Evolutionary conservation across 2,888 invertebrate genomes (phyloP), one percentile per base, ranked within the genome.

Genomic region (Macroteleia sp.): DNA sequence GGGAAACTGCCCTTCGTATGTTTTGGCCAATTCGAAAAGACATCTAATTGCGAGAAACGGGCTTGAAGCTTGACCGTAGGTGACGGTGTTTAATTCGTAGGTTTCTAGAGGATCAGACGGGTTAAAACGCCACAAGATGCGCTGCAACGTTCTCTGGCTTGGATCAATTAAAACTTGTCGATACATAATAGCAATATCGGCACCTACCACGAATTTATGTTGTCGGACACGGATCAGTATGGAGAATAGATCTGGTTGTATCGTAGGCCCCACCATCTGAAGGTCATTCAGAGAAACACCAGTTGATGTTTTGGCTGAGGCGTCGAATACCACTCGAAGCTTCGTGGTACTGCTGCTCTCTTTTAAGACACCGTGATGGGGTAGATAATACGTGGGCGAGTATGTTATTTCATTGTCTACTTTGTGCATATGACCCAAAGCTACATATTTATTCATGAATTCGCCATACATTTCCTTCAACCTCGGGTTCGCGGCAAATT

Each of bases 271-370:
- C 12, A 44, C 25, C 44, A 44, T 44, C 16, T 39, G 39, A 9
- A 39, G 39, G 9, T 39, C 39, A 17, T 39, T 39, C 19, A 39
- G 17, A 16, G 56, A 56, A 16, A 48, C 10, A 3, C 48, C 48
- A 1, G 30, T 30, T 9, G 48, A 8, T 1, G 48, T 48, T 17
- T 14, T 14, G 30, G 48, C 48, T 10, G 56, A 56, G 3, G 52
- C 54, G 34, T 54, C 57, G 9, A 54, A 54, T 3, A 54, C 54
- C 14, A 54, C 36, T 54, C 36, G 3, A 10, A 57, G 30, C n/a
- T 42, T 57, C 4, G 57, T 57, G 8, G 57, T 57, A 12, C 1
- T 16, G 9, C 57, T 57, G 14, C 36, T 57, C 14, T 54, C 39
- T n/a, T 41, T 57, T 3, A 28, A 3, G 6, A 57, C 30, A 1